Evolutionary conservation across 1,140 invertebrate genomes (phyloP).

Genomic region (Camponotus vicinus): DNA sequence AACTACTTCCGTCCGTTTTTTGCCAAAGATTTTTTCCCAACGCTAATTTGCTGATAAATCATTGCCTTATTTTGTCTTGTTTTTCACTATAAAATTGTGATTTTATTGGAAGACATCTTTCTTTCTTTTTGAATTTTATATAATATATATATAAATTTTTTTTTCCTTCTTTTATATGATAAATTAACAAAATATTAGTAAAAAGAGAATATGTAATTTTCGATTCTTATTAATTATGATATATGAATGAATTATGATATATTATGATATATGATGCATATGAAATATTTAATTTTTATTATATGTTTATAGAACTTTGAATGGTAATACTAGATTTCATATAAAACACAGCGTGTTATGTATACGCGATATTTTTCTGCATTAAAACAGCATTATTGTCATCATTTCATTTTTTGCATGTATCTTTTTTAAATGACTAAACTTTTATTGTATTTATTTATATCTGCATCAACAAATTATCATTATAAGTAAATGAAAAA

Average conservation of each 20-base stretch:
- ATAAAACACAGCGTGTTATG: background rate
- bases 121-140: background rate
- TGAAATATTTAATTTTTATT: no score
- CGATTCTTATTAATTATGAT: no score
- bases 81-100: background rate
- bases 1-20: slow-evolving; percentile 50
- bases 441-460: background rate
- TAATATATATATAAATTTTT: background rate
- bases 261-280: no score
- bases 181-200: background rate
- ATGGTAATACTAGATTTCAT: background rate
- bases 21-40: slow-evolving; percentile 24
- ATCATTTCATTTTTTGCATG: background rate
- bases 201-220: no score
- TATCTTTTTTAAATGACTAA: background rate
- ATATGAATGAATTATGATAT: no score
- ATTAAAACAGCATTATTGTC: background rate
- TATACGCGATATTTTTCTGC: background rate
- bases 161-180: background rate
- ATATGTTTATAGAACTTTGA: no score
- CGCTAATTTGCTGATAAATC: slow-evolving; percentile 51
- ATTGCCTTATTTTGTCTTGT: slow-evolving; percentile 2
- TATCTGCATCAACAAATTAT: background rate
- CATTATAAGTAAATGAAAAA: background rate
- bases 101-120: background rate